Base-by-base conservation (phyloP, 2,113 vertebrate species). In the Tachysurus vachellii region DNA sequence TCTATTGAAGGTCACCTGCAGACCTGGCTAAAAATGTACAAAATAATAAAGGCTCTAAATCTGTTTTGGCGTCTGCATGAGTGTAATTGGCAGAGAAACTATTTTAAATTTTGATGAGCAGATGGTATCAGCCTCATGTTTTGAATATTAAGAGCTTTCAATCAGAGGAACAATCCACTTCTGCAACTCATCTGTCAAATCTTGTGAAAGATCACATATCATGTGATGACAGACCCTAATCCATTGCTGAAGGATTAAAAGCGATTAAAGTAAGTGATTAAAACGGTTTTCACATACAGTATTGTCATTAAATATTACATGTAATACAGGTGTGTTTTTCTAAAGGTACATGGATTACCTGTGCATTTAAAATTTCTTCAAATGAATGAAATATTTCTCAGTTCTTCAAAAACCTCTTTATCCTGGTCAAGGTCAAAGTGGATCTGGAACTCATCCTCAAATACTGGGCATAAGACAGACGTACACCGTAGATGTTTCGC, bases 101-200 rank as follows among this genome's bases (percentile, higher is more conserved):
- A 81, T 80, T 93, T 93, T 89, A 93, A 92, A 93, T 91, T 89
- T 90, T 92, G 92, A 93, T 92, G 92, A 93, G 91, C 93, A 95
- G 93, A 95, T 95, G 93, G 93, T 90, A 89, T 90, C 88, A 71
- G 82, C 92, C 90, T 90, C 85, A 87, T 61, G 23, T 85, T 71
- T 87, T 85, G 91, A 90, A 91, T 89, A 88, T 90, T 88, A 92
- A 92, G 83, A 90, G 83, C 82, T 86, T 89, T 19, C 16, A 71
- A 83, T 89, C 85, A 80, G 79, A 70, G 54, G 86, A 71, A 90
- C 89, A 93, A 92, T 76, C 54, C 83, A 70, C 17, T 53, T 75
- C 76, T 57, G 61, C 64, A 86, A 61, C 36, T 77, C 31, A 79
- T 83, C 80, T 86, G 59, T 79, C 57, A 66, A 81, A 62, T 4